phyloP scores from a whole-genome alignment of 2,797 vertebrate species.

The Eospalax fontanierii region DNA sequence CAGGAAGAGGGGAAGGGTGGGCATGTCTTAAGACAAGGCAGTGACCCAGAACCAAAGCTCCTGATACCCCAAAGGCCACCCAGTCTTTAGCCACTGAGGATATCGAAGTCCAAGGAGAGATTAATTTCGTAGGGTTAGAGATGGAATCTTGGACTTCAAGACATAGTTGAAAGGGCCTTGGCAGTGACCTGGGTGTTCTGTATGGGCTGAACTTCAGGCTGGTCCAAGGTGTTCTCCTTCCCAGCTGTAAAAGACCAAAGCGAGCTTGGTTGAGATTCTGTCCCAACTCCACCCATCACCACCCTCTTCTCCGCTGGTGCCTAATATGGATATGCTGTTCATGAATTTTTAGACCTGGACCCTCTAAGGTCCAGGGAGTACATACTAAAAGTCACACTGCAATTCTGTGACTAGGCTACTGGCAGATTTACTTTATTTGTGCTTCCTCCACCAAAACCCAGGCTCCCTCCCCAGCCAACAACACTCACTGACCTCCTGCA shows the following conservation, averaged over 20 bases:
- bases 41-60: background rate
- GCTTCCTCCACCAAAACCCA: background rate
- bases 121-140: background rate
- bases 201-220: background rate
- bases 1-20: background rate
- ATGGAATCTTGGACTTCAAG: background rate
- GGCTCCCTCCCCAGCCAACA: background rate
- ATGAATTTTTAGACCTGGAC: background rate
- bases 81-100: too few relatives aligned
- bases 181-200: background rate
- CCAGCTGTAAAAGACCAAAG: conserved; percentile 47
- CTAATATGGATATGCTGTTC: background rate
- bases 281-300: too few relatives aligned
- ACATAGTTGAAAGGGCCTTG: background rate
- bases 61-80: background rate
- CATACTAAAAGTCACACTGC: background rate
- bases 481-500: conserved; percentile 61
- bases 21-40: too few relatives aligned
- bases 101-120: background rate
- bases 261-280: background rate
- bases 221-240: conserved; percentile 17
- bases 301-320: too few relatives aligned
- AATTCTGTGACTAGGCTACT: background rate
- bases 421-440: too few relatives aligned
- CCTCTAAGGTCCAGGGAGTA: background rate